These are phyloP conservation scores for Loriculus beryllinus DNA, from an alignment of 2,797 vertebrate species.

Conservation along the genomic window DNA sequence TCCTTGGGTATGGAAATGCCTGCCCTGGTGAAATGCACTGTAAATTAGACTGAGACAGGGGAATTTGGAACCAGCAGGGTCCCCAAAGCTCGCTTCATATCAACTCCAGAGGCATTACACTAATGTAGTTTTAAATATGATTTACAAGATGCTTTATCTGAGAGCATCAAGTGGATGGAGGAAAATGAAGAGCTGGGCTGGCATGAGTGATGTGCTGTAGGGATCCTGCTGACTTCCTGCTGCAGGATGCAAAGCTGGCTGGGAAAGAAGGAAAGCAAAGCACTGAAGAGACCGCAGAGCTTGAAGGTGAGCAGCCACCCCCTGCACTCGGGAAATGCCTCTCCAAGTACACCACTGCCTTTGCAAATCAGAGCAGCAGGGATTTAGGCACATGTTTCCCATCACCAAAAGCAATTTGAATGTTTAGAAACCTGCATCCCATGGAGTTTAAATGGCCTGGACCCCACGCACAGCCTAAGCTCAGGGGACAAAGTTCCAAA, in stretches of 20 bases:
- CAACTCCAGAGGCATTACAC: constrained; percentile 55
- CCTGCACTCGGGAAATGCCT: background rate
- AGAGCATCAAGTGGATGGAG: background rate
- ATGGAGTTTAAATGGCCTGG: background rate
- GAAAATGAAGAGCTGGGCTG: constrained; percentile 5
- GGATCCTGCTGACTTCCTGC: background rate
- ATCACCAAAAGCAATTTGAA: background rate
- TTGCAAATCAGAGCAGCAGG: background rate
- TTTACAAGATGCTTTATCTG: constrained; percentile 41
- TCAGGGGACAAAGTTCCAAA: background rate
- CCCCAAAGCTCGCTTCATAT: constrained; percentile 52
- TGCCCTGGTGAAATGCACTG: constrained; percentile 37
- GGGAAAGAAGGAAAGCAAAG: background rate
- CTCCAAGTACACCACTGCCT: rapidly evolving
- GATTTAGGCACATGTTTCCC: background rate
- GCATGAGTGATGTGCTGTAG: background rate
- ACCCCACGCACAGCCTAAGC: rapidly evolving
- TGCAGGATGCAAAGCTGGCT: background rate
- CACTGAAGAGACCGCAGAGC: background rate
- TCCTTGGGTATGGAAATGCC: constrained; percentile 29
- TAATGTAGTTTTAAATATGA: constrained; percentile 69
- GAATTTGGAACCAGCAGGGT: constrained; percentile 29
- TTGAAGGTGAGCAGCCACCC: background rate
- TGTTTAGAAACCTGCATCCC: background rate
- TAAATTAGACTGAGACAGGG: constrained; percentile 49